Percentiles rank a stretch among this genome's conserved stretches.
These are phyloP conservation scores for Tenebrosternarchus preto DNA, from an alignment of 2,113 vertebrate species.

Conservation along the genomic window DNA sequence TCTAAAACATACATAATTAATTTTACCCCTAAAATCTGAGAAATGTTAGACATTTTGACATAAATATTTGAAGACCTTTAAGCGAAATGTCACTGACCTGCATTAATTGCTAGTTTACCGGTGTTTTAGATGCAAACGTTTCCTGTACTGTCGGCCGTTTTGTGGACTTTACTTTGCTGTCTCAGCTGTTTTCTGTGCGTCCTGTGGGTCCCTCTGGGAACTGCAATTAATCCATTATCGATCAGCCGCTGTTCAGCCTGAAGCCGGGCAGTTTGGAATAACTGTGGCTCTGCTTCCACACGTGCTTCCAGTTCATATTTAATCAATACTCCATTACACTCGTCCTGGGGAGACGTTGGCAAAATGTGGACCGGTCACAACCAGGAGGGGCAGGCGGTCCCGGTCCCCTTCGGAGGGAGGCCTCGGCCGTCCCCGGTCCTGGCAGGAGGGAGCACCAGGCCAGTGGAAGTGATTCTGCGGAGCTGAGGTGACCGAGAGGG, in stretches of 20 bases:
- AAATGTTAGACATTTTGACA: not conserved
- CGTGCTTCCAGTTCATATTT: conserved; percentile 67
- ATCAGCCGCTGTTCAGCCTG: conserved; percentile 61
- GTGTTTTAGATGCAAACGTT: not conserved
- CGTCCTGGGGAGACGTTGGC: conserved; percentile 40
- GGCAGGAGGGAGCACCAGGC: not conserved
- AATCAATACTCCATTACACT: conserved; percentile 73
- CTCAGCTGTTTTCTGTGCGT: conserved; percentile 41
- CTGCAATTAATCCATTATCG: conserved; percentile 71
- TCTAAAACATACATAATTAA: no score
- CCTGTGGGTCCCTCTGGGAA: conserved; percentile 34
- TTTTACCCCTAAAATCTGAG: no score
- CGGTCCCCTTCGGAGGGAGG: not conserved
- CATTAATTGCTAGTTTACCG: not conserved
- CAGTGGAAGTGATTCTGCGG: conserved; percentile 56
- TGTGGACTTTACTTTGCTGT: conserved; percentile 17
- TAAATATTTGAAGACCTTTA: not conserved
- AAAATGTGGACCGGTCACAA: not conserved
- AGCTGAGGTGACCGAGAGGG: conserved; percentile 58
- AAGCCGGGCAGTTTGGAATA: conserved; percentile 66
- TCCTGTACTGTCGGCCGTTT: not conserved
- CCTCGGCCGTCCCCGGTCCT: conserved; percentile 19
- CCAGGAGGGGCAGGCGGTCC: not conserved
- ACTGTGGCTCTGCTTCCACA: conserved; percentile 61
- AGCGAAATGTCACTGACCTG: not conserved